Evolutionary conservation across 2,888 invertebrate species (phyloP), one percentile per base, ranked within the genome.

Genomic region (Parapristionchus giblindavisi): DNA sequence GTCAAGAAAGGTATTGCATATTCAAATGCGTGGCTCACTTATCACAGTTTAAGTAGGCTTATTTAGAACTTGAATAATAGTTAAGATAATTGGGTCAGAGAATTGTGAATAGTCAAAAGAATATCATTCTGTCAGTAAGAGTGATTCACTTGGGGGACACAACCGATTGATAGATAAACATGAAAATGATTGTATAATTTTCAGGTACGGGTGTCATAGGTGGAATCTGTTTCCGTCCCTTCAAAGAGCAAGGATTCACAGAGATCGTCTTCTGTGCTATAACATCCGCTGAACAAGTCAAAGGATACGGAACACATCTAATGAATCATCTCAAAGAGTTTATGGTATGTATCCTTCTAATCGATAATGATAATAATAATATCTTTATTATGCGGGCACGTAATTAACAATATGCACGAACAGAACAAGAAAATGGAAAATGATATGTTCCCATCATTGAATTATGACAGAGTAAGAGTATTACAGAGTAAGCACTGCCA

Each of bases 221-320:
- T 1, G 98, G 98, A 0, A 97, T 99, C 83, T 98, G 97, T 88
- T 99, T 98, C 88, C 92, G 98, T 43, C 94, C 94, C 86, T 99
- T 98, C 89, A 92, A 93, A 21, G 92, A 93, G 2, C 83, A 85
- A 90, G 96, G 97, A 2, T 99, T 99, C 90, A 95, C 96, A 1
- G 98, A 99, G 90, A 97, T 99, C 84, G 99, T 99, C 0, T 99
- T 99, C 89, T 96, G 97, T 89, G 98, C 96, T 5, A 94, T 99
- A 61, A 94, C 95, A 0, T 94, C 94, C 52, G 94, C 94, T 87
- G 95, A 97, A 88, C 98, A 99, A 89, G 82, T 88, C 43, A 87
- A 96, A 89, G 98, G 98, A 4, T 99, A 99, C 89, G 98, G 99
- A 0, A 96, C 98, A 0, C 96, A 97, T 88, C 91, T 99, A 84